Base-by-base conservation (phyloP, 2,797 vertebrate genomes). In the Pseudochaenichthys georgianus region DNA sequence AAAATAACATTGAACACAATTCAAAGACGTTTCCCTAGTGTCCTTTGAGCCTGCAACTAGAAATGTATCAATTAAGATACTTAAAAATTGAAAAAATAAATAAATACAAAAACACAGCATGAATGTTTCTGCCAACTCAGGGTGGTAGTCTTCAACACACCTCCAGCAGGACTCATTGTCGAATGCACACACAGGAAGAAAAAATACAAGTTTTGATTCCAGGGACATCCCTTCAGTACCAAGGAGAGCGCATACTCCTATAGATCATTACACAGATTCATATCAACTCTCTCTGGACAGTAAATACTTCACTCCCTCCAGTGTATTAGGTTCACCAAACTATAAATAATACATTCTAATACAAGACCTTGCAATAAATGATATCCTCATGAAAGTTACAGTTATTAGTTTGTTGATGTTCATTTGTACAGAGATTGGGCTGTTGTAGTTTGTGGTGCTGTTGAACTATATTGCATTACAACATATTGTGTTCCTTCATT, bases 201-300 rank as follows among this genome's bases (percentile, higher is more conserved):
- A n/a, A 28, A 60, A 16, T 7, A 17, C 1, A 47, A 46, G 16
- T 16, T 71, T 66, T 31, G n/a, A 81, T 55, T 53, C 28, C 42
- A 61, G 38, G 51, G 45, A 68, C 51, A 71, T 66, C 15, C 46
- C 62, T 77, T 69, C 78, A 80, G 73, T 74, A 67, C 77, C 61
- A 75, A 72, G 70, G 75, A 86, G 74, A 87, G 73, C 8, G 17
- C 72, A 72, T 13, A 0, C 53, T 66, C 75, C 16, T 63, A 42
- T 59, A 66, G 55, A 61, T 64, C 54, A 72, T 73, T 53, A 63
- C 81, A 70, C 23, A 60, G 13, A 75, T 75, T 69, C 28, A 43
- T 55, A 28, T 51, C 43, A 70, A 61, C 19, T 23, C 2, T 48
- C 6, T 58, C 8, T 67, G 53, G 46, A 46, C 31, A 52, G 15